Evolutionary conservation across 2,113 vertebrate species (phyloP).

Genomic region (Burhinus oedicnemus): DNA sequence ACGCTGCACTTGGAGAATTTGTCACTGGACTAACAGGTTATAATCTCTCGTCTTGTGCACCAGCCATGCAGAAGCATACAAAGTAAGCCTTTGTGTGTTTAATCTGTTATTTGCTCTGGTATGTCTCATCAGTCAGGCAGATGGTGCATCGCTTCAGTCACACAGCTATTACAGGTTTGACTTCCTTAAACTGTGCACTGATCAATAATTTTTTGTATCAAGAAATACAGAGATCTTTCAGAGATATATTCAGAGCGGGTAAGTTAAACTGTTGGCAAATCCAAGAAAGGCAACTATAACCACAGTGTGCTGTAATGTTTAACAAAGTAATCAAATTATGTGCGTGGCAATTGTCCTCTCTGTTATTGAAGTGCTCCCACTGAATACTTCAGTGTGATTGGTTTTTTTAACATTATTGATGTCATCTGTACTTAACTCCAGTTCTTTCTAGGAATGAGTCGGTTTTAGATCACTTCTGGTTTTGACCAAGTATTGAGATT

Average conservation of each 20-base stretch:
- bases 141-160: not conserved
- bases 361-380: not conserved
- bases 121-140: not conserved
- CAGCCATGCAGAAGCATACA: not conserved
- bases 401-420: not conserved
- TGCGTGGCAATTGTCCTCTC: not conserved
- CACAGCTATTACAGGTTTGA: not conserved
- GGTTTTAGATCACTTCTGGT: not conserved
- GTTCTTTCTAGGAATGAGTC: not conserved
- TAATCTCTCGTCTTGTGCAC: constrained; percentile 1
- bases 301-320: not conserved
- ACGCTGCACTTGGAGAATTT: not conserved
- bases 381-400: not conserved
- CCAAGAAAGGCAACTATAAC: not conserved
- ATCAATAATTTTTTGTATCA: not conserved
- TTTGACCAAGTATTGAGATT: not conserved
- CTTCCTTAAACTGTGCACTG: not conserved
- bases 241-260: not conserved
- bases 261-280: constrained; percentile 18
- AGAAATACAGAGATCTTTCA: not conserved
- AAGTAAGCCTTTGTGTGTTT: not conserved
- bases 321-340: not conserved
- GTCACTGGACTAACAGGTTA: not conserved
- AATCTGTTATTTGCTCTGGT: not conserved
- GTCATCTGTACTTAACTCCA: not conserved